Evolutionary conservation across 1,140 invertebrate genomes (phyloP), one percentile per base, ranked within the genome.

Genomic region (Neodiprion lecontei): DNA sequence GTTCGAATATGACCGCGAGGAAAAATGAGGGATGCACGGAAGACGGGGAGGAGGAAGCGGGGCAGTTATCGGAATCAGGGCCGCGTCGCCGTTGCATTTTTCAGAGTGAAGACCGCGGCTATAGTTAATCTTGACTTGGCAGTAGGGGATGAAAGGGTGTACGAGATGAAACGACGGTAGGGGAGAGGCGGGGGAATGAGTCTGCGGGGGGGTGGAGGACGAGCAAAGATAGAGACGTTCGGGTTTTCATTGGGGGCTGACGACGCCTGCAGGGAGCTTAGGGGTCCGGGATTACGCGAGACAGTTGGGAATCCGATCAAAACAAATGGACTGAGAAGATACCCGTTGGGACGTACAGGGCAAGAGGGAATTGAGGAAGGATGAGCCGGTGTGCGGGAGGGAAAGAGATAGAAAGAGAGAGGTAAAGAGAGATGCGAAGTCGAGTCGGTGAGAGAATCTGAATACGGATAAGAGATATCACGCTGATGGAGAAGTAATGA

Each of bases 261-360:
- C 85, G 84, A 83, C 75, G 80, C 82, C 81, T 80, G 81, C 81
- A 61, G 80, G 78, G 80, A 79, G 83, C 81, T 83, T 84, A 83
- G 77, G 75, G 81, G 70, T 74, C 76, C 72, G 79, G 81, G 84
- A 87, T 87, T 87, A 86, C 82, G 77, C 23, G 80, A 83, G 85
- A 87, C 85, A 86, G 84, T 84, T 86, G 82, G 81, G 84, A 87
- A 87, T 87, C 86, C 85, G 86, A 87, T 87, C 85, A 85, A 86
- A 87, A 87, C 85, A 87, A 87, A 87, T 87, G 86, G 84, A 87
- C 85, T 86, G 83, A 84, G 85, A 87, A 83, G 84, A 82, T 83
- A 81, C 78, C 79, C 77, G 12, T 4, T 69, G 48, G 53, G 53
- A 17, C 9, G 53, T 61, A 12, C 5, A 61, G 53, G 53, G 53